phyloP scores from a whole-genome alignment of 2,888 invertebrate genomes.

The Aphodius granarius region DNA sequence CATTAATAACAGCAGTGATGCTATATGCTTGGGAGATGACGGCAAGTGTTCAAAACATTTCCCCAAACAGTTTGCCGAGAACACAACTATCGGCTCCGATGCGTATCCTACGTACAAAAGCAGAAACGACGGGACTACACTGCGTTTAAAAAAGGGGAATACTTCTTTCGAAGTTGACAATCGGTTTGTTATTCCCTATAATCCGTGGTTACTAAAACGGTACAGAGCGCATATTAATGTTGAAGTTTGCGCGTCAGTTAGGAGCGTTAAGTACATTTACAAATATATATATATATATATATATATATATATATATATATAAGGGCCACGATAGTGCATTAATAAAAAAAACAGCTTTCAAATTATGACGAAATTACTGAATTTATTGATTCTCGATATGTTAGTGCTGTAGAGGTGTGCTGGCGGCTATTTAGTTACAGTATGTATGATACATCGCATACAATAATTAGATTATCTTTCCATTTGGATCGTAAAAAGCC shows the following conservation, averaged over 20 bases:
- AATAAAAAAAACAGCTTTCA: too few relatives aligned
- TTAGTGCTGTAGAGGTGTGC: neutral
- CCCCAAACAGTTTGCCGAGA: too few relatives aligned
- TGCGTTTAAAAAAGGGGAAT: slow-evolving; percentile 25
- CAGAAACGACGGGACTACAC: neutral
- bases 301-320: neutral
- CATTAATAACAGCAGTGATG: too few relatives aligned
- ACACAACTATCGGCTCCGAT: too few relatives aligned
- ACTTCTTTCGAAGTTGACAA: slow-evolving; percentile 38
- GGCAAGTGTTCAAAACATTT: too few relatives aligned
- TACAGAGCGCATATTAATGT: slow-evolving; percentile 43
- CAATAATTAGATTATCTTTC: slow-evolving; percentile 38
- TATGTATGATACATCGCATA: neutral
- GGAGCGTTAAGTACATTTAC: slow-evolving; percentile 32
- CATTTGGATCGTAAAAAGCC: slow-evolving; percentile 38
- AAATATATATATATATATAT: neutral
- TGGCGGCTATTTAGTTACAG: neutral
- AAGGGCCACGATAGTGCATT: neutral
- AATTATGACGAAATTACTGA: neutral
- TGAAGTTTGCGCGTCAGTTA: slow-evolving; percentile 33
- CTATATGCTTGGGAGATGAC: too few relatives aligned
- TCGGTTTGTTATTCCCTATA: slow-evolving; percentile 43
- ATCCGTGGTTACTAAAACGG: slow-evolving; percentile 30
- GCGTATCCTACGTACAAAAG: slow-evolving; percentile 34
- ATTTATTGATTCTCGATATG: neutral